A percentile compares a stretch with the other conserved stretches of the same genome.
Conservation (phyloP, 2,888 invertebrate genomes). For the Euplexia lucipara region DNA sequence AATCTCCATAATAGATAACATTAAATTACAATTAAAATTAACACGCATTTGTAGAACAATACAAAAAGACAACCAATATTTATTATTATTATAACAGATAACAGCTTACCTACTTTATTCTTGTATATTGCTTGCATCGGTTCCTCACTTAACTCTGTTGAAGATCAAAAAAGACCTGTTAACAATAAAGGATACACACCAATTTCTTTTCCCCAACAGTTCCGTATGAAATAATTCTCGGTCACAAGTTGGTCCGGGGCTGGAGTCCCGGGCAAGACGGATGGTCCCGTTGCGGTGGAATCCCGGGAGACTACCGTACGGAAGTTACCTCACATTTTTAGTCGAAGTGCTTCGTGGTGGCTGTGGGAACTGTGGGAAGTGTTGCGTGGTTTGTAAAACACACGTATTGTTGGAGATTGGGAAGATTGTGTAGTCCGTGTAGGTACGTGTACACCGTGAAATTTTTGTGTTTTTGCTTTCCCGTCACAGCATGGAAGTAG, state of each 20-base stretch:
- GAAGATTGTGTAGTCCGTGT: not conserved
- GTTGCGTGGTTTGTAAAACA: not conserved
- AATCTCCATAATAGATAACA: too few relatives aligned
- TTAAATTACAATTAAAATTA: too few relatives aligned
- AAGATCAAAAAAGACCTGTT: not conserved
- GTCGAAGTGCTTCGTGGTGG: slow-evolving; percentile 5
- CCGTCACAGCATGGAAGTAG: too few relatives aligned
- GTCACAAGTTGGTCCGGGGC: slow-evolving; percentile 50
- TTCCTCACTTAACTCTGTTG: not conserved
- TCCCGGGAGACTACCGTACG: slow-evolving; percentile 57
- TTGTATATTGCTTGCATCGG: not conserved
- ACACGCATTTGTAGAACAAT: too few relatives aligned
- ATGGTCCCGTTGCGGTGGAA: slow-evolving; percentile 62
- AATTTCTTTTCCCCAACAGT: slow-evolving; percentile 2
- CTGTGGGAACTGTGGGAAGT: too few relatives aligned
- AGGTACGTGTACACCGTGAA: too few relatives aligned
- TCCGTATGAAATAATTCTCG: slow-evolving; percentile 47
- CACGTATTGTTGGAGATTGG: not conserved
- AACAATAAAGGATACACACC: not conserved
- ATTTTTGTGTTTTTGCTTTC: too few relatives aligned
- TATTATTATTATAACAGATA: too few relatives aligned
- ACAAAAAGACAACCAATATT: too few relatives aligned
- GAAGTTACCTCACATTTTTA: slow-evolving; percentile 48
- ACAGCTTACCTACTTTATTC: too few relatives aligned
- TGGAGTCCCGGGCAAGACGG: slow-evolving; percentile 64